These are phyloP conservation scores for Eupithecia abbreviata DNA, from an alignment of 2,888 invertebrate genomes.

Conservation along the genomic window DNA sequence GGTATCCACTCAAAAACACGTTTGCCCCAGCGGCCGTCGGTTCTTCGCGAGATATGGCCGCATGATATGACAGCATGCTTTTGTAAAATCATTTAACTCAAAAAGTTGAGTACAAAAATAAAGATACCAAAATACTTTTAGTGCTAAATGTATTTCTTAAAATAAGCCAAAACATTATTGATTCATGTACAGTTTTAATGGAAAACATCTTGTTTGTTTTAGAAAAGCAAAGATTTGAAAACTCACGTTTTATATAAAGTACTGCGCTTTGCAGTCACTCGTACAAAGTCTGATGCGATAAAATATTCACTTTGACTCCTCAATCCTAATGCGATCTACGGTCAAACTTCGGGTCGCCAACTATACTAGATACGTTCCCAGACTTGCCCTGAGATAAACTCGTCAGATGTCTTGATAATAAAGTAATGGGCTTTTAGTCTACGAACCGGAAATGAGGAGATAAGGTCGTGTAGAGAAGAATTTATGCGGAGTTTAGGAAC, in stretches of 20 bases:
- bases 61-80: not conserved
- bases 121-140: not conserved
- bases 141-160: not conserved
- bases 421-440: constrained; percentile 73
- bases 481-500: constrained; percentile 62
- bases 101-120: too few species aligned
- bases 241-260: not conserved
- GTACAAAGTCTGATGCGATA: not conserved
- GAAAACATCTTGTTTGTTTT: not conserved
- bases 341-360: constrained; percentile 20
- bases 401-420: constrained; percentile 72
- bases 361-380: constrained; percentile 43
- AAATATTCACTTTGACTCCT: constrained; percentile 19
- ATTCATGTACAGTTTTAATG: not conserved
- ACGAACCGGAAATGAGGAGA: constrained; percentile 68
- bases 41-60: too few species aligned
- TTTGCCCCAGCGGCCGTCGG: too few species aligned
- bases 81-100: not conserved
- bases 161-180: not conserved
- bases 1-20: too few species aligned
- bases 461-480: constrained; percentile 67
- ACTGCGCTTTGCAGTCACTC: not conserved
- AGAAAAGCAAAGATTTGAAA: not conserved
- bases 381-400: constrained; percentile 57
- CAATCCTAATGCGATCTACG: constrained; percentile 20